Conservation (phyloP, 1,140 invertebrate genomes). For the Drosophila nikananu region DNA sequence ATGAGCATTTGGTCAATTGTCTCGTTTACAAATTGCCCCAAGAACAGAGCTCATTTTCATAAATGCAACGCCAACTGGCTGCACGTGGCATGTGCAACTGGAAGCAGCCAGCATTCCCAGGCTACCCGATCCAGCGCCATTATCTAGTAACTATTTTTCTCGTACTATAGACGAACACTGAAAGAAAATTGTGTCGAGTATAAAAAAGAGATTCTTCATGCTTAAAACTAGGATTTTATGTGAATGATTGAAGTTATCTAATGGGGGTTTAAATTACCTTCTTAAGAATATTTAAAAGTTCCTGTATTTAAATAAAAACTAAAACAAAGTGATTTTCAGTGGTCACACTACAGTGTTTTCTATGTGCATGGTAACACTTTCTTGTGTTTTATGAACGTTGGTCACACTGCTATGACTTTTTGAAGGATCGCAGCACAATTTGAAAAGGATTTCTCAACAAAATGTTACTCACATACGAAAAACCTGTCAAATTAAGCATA, state of each 20-base stretch:
- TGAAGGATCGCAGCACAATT: too few relatives aligned
- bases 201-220: background rate
- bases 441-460: too few relatives aligned
- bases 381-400: background rate
- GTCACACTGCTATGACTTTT: background rate
- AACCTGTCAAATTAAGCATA: background rate
- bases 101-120: constrained; percentile 15
- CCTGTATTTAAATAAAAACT: background rate
- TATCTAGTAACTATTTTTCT: constrained; percentile 44
- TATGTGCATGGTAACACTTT: background rate
- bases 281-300: background rate
- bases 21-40: constrained; percentile 75
- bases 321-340: background rate
- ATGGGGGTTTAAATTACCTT: background rate
- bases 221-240: background rate
- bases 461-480: background rate
- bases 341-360: background rate
- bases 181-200: background rate
- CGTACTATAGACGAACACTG: background rate
- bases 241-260: too few relatives aligned
- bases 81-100: constrained; percentile 36
- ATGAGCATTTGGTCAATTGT: constrained; percentile 75
- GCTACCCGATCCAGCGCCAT: constrained; percentile 21
- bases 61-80: constrained; percentile 60
- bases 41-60: constrained; percentile 75